A percentile compares a stretch with the other conserved stretches of the same genome.
Evolutionary conservation across 2,113 vertebrate genomes (phyloP).

Genomic region (Cephalopholis sonnerati): DNA sequence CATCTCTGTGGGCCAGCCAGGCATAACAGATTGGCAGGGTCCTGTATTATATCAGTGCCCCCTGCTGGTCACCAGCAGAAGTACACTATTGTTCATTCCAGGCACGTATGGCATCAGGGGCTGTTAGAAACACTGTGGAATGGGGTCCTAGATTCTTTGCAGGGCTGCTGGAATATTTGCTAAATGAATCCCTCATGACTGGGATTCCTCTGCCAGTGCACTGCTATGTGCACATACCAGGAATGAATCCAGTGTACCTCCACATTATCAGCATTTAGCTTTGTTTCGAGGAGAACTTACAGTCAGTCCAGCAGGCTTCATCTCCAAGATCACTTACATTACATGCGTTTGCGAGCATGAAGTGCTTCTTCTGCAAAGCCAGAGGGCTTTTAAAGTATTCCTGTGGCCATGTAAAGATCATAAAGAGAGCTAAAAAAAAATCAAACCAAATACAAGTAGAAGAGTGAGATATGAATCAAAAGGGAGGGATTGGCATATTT

Average conservation of each 20-base stretch:
- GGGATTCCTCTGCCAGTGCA: slow-evolving; percentile 63
- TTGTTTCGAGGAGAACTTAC: slow-evolving; percentile 21
- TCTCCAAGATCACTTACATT: slow-evolving; percentile 8
- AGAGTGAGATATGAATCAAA: slow-evolving; percentile 30
- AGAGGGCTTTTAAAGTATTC: background rate
- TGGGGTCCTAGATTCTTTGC: slow-evolving; percentile 68
- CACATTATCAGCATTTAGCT: slow-evolving; percentile 39
- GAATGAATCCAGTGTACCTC: slow-evolving; percentile 39
- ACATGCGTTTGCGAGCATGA: slow-evolving; percentile 15
- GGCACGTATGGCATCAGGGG: slow-evolving; percentile 58
- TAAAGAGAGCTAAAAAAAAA: background rate
- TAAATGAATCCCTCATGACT: slow-evolving; percentile 76
- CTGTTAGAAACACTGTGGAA: slow-evolving; percentile 70
- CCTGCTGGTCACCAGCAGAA: slow-evolving; percentile 74
- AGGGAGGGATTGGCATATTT: slow-evolving; percentile 38
- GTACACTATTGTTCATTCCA: slow-evolving; percentile 68
- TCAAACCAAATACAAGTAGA: background rate
- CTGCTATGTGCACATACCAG: slow-evolving; percentile 53
- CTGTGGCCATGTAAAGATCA: slow-evolving; percentile 1
- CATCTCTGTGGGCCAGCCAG: slow-evolving; percentile 83
- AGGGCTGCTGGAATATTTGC: slow-evolving; percentile 75
- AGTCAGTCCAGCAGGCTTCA: background rate
- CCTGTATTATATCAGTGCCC: slow-evolving; percentile 84
- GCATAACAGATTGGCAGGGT: slow-evolving; percentile 79
- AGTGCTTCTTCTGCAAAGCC: background rate